A percentile compares a stretch with the other conserved stretches of the same genome.
These are phyloP conservation scores for Sebastes trivittatus DNA, from an alignment of 2,797 vertebrate genomes.

Conservation along the genomic window DNA sequence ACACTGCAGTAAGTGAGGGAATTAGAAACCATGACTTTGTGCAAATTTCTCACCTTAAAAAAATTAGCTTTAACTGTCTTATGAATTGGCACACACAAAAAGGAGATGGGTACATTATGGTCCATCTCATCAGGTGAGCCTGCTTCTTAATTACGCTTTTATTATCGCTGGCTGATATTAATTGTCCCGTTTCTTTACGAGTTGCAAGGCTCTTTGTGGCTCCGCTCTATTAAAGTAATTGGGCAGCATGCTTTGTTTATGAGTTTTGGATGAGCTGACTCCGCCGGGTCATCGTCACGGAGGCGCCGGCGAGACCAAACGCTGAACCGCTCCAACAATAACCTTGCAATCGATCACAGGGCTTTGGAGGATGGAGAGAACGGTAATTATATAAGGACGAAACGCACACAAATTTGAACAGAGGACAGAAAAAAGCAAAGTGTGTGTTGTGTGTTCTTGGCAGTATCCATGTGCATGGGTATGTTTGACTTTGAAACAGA, in stretches of 20 bases:
- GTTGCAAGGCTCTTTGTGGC: conserved; percentile 41
- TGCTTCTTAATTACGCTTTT: conserved; percentile 51
- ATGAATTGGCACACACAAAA: background rate
- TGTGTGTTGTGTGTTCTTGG: background rate
- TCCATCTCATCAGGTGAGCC: conserved; percentile 10
- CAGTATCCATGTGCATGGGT: background rate
- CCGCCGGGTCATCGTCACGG: conserved; percentile 5
- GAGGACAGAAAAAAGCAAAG: background rate
- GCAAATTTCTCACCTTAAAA: background rate
- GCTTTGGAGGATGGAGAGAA: background rate
- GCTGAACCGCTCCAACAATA: conserved; percentile 4
- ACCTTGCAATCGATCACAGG: conserved; percentile 39
- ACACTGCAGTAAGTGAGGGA: background rate
- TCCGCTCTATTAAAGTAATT: conserved; percentile 70
- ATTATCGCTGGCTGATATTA: conserved; percentile 56
- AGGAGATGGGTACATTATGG: background rate
- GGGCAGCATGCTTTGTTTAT: conserved; percentile 67
- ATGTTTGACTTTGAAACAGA: conserved; percentile 8
- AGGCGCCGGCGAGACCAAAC: conserved; percentile 38
- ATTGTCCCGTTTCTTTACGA: conserved; percentile 49
- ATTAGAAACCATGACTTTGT: background rate
- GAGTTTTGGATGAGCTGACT: conserved; percentile 54
- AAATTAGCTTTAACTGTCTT: background rate
- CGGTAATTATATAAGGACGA: background rate
- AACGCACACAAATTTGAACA: background rate